A percentile compares a stretch with the other conserved stretches of the same genome.
Conservation (phyloP, 64 coral and sea anemone genomes). For the Stichodactyla helianthus region DNA sequence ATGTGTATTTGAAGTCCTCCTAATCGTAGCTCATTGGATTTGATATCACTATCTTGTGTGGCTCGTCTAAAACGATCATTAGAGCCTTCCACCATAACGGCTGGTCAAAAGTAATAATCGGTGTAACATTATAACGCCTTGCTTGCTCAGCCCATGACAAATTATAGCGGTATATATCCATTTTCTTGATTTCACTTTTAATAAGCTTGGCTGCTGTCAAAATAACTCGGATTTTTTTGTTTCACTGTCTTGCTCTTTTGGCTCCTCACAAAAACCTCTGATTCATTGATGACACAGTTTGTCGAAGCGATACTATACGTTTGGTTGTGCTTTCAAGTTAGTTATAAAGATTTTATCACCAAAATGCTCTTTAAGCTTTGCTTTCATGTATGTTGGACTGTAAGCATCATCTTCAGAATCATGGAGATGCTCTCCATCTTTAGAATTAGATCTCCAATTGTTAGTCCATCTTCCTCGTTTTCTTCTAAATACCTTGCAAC, state of each 20-base stretch:
- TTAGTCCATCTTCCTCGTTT: no score
- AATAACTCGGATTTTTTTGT: conserved; percentile 26
- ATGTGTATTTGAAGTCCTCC: conserved; percentile 21
- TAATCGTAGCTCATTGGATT: neutral
- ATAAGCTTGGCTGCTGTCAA: conserved; percentile 10
- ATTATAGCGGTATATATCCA: neutral
- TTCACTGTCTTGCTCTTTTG: neutral
- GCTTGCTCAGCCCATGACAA: conserved; percentile 26
- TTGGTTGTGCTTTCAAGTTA: no score
- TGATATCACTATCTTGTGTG: neutral
- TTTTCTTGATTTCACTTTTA: conserved; percentile 5
- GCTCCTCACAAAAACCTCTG: conserved; percentile 38
- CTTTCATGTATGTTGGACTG: no score
- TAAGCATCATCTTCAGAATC: no score
- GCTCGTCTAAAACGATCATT: conserved; percentile 1
- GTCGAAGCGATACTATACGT: no score
- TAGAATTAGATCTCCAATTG: no score
- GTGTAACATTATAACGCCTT: neutral
- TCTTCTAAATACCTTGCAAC: no score
- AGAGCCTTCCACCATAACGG: conserved; percentile 20
- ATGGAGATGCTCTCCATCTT: no score
- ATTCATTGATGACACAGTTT: no score
- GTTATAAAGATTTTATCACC: no score
- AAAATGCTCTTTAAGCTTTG: no score
- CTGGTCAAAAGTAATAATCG: conserved; percentile 7